These are phyloP conservation scores for Mesorhabditis sp. DNA, from an alignment of 2,888 invertebrate species.

Conservation along the genomic window DNA sequence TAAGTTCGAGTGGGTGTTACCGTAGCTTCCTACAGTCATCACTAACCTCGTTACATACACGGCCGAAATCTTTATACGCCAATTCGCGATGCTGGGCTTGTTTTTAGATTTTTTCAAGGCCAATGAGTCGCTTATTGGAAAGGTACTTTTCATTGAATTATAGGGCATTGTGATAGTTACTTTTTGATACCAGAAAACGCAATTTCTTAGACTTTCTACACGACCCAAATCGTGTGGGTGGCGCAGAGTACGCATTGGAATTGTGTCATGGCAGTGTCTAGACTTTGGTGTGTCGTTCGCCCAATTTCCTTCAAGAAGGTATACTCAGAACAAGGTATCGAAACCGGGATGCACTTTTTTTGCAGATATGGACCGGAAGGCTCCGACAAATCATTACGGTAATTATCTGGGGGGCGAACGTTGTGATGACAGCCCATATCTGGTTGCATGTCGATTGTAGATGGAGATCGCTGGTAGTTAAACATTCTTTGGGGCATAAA, in stretches of 20 bases:
- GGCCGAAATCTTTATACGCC: background rate
- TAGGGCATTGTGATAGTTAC: too few relatives aligned
- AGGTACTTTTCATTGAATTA: background rate
- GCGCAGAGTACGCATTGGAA: background rate
- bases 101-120: background rate
- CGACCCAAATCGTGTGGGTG: background rate
- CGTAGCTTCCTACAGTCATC: background rate
- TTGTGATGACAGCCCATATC: background rate
- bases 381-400: background rate
- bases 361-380: background rate
- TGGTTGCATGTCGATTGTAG: background rate
- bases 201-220: background rate
- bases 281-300: background rate
- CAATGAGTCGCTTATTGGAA: background rate
- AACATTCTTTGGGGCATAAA: background rate
- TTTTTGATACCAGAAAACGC: too few relatives aligned
- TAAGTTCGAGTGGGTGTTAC: too few relatives aligned
- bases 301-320: background rate
- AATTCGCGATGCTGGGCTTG: background rate
- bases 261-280: background rate
- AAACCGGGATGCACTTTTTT: background rate
- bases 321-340: background rate
- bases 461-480: background rate
- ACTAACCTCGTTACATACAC: background rate
- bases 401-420: background rate